A percentile compares a stretch with the other conserved stretches of the same genome.
Conservation (phyloP, 30 jellyfish, hydroid and myxozoan genomes). For the Aurelia coerulea region DNA sequence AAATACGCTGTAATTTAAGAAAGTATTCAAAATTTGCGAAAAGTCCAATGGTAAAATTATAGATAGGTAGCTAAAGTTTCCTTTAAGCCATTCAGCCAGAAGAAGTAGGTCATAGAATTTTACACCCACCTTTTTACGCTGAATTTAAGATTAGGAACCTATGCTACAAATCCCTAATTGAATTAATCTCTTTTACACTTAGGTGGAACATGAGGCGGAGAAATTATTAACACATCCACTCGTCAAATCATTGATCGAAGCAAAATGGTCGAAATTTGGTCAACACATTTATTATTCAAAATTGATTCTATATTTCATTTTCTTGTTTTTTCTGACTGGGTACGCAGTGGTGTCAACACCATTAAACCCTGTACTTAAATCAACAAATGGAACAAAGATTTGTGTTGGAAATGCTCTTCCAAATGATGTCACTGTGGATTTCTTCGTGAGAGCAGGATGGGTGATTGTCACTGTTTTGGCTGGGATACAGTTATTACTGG, state of each 20-base stretch:
- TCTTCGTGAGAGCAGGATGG: constrained; percentile 36
- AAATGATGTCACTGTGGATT: neutral
- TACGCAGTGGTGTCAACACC: constrained; percentile 70
- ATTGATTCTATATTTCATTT: constrained; percentile 26
- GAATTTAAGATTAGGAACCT: too few relatives aligned
- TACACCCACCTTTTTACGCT: too few relatives aligned
- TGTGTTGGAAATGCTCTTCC: constrained; percentile 26
- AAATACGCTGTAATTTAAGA: too few relatives aligned
- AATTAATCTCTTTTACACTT: neutral
- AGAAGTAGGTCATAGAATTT: too few relatives aligned
- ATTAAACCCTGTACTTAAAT: constrained; percentile 19
- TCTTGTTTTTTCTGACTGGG: constrained; percentile 56
- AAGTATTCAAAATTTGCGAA: too few relatives aligned
- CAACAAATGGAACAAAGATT: constrained; percentile 20
- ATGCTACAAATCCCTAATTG: neutral
- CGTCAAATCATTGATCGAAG: constrained; percentile 51
- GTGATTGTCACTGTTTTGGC: constrained; percentile 43
- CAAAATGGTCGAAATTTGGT: constrained; percentile 80
- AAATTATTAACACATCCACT: constrained; percentile 69
- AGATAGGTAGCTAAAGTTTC: too few relatives aligned
- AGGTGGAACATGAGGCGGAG: constrained; percentile 64
- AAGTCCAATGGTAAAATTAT: too few relatives aligned
- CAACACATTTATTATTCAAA: constrained; percentile 73
- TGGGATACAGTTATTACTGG: constrained; percentile 47
- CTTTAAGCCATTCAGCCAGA: too few relatives aligned